phyloP scores from a whole-genome alignment of 1,140 invertebrate species.

The Panagrolaimus sp. region DNA sequence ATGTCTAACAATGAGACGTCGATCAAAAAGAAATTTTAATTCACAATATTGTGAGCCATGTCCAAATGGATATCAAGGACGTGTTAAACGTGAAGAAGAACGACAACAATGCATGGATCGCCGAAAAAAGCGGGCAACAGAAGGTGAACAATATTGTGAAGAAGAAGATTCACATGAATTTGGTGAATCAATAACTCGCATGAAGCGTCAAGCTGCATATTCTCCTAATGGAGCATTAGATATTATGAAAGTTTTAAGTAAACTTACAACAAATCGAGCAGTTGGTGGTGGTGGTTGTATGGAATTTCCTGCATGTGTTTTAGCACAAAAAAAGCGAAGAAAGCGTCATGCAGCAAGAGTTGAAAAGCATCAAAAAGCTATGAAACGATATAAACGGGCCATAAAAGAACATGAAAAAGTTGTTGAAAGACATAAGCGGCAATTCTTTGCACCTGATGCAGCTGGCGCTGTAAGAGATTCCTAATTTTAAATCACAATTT shows the following conservation, averaged over 20 bases:
- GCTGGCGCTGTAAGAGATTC: slow-evolving; percentile 19
- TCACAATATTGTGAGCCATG: slow-evolving; percentile 44
- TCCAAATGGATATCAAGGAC: slow-evolving; percentile 24
- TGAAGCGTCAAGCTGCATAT: slow-evolving; percentile 40
- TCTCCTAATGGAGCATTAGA: slow-evolving; percentile 36
- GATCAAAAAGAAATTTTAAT: slow-evolving; percentile 33
- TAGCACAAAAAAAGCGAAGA: slow-evolving; percentile 34
- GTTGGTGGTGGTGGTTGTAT: slow-evolving; percentile 28
- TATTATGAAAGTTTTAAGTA: slow-evolving; percentile 36
- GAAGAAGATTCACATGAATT: slow-evolving; percentile 30
- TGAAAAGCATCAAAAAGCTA: slow-evolving; percentile 22
- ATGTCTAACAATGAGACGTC: slow-evolving; percentile 22
- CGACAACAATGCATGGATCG: slow-evolving; percentile 24
- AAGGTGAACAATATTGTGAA: slow-evolving; percentile 15
- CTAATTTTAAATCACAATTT: background rate
- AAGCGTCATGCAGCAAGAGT: slow-evolving; percentile 35
- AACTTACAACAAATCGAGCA: slow-evolving; percentile 15
- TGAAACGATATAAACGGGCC: slow-evolving; percentile 22
- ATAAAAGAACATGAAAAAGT: slow-evolving; percentile 29
- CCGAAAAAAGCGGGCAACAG: slow-evolving; percentile 1
- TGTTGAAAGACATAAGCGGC: slow-evolving; percentile 33
- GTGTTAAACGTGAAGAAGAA: slow-evolving; percentile 38
- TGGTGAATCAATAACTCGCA: slow-evolving; percentile 20
- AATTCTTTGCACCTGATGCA: slow-evolving; percentile 43
- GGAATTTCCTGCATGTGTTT: slow-evolving; percentile 43